Conservation (phyloP, 2,113 vertebrate genomes). For the Lophius piscatorius region DNA sequence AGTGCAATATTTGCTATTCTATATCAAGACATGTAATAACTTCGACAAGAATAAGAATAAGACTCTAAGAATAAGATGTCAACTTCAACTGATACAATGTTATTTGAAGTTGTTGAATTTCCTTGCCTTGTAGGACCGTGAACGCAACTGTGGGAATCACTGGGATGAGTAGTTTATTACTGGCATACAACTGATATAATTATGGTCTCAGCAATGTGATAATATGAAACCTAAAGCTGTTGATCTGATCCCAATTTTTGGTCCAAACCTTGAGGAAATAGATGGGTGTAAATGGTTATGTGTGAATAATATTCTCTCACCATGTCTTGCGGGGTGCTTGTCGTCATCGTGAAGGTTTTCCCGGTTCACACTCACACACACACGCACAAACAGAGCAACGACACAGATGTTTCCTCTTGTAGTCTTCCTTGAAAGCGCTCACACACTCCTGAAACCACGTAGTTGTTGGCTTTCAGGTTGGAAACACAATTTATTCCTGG, state of each 20-base stretch:
- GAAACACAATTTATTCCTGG: conserved; percentile 26
- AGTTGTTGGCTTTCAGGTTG: conserved; percentile 5
- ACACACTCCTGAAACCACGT: conserved; percentile 1
- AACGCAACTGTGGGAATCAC: no score
- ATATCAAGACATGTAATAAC: no score
- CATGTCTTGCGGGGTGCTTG: conserved; percentile 79
- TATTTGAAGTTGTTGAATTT: no score
- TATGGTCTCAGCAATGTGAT: no score
- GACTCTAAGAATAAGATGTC: no score
- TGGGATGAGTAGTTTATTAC: no score
- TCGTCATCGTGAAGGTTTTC: conserved; percentile 74
- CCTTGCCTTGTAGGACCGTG: no score
- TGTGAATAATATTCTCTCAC: conserved; percentile 69
- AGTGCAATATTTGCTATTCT: no score
- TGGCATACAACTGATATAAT: no score
- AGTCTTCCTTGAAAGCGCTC: background rate
- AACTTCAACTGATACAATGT: no score
- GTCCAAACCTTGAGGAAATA: background rate
- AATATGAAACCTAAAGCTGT: no score
- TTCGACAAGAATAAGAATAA: no score
- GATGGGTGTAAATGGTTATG: background rate
- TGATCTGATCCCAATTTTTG: background rate
- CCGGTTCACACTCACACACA: conserved; percentile 19
- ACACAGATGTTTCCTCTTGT: conserved; percentile 21
- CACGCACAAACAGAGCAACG: conserved; percentile 8